Evolutionary conservation across 1,140 invertebrate species (phyloP).

Genomic region (Capitella teleta): DNA sequence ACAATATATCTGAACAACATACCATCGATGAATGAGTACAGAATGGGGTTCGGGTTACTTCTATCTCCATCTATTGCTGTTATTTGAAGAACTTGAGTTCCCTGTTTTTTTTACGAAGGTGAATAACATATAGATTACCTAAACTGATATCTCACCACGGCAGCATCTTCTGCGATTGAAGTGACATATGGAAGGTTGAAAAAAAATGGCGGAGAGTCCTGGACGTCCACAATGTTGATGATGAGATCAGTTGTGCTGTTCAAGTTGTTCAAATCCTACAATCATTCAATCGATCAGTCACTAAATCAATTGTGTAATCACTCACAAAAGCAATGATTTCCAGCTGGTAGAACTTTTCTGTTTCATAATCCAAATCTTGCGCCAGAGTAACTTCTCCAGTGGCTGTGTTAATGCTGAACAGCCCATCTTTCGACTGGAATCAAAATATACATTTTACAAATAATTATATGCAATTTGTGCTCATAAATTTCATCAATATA

Average conservation of each 20-base stretch:
- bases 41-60: too few species aligned
- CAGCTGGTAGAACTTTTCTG: constrained; percentile 52
- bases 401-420: neutral
- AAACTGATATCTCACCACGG: constrained; percentile 5
- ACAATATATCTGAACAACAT: too few species aligned
- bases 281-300: neutral
- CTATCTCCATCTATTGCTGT: constrained; percentile 14
- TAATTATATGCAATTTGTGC: too few species aligned
- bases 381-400: constrained; percentile 48
- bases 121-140: neutral
- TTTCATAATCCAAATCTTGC: constrained; percentile 60
- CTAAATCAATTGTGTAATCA: constrained; percentile 44
- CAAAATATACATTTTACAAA: too few species aligned
- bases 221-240: constrained; percentile 63
- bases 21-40: too few species aligned
- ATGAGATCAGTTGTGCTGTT: constrained; percentile 52
- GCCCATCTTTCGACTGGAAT: too few species aligned
- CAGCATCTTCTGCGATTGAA: constrained; percentile 11
- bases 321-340: constrained; percentile 2
- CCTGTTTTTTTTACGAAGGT: neutral
- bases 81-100: constrained; percentile 2
- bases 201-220: constrained; percentile 69
- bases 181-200: constrained; percentile 47
- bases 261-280: neutral
- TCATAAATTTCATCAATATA: neutral